Evolutionary conservation across 2,888 invertebrate genomes (phyloP).

Genomic region (Argyresthia goedartella): DNA sequence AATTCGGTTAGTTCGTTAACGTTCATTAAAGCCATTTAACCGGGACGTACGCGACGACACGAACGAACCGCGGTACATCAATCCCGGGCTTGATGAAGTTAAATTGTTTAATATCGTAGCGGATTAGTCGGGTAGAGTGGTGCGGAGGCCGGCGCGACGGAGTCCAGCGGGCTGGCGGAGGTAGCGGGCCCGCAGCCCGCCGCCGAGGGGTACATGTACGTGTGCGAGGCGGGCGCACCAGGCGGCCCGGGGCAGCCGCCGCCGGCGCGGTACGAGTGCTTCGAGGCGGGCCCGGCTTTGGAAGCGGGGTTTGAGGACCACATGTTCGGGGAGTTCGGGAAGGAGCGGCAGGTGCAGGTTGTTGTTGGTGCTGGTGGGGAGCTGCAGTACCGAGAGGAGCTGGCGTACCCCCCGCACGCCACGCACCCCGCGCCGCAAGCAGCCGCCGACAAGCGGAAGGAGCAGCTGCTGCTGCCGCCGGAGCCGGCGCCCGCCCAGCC

Average conservation of each 20-base stretch:
- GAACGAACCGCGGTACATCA: conserved; percentile 62
- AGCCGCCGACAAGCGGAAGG: conserved; percentile 44
- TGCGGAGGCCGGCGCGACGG: conserved; percentile 42
- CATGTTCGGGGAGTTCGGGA: conserved; percentile 81
- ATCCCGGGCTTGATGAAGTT: conserved; percentile 62
- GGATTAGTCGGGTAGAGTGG: conserved; percentile 22
- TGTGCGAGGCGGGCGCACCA: conserved; percentile 34
- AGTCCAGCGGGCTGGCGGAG: conserved; percentile 59
- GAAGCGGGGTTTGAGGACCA: conserved; percentile 84
- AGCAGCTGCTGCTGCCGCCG: conserved; percentile 47
- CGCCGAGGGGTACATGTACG: conserved; percentile 62
- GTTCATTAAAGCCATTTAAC: conserved; percentile 72
- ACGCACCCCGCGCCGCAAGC: conserved; percentile 11
- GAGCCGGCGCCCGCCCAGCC: conserved; percentile 42
- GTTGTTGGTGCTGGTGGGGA: conserved; percentile 64
- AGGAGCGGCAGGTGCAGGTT: conserved; percentile 63
- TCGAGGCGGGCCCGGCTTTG: conserved; percentile 65
- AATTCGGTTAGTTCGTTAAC: conserved; percentile 72
- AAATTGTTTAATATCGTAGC: conserved; percentile 58
- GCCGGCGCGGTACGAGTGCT: conserved; percentile 54
- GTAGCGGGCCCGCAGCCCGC: conserved; percentile 59
- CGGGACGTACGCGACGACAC: conserved; percentile 61
- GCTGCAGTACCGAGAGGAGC: conserved; percentile 60
- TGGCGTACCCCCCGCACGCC: conserved; percentile 31
- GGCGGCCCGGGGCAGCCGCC: conserved; percentile 25